Conservation (phyloP, 2,113 vertebrate species). For the Tenebrosternarchus preto region DNA sequence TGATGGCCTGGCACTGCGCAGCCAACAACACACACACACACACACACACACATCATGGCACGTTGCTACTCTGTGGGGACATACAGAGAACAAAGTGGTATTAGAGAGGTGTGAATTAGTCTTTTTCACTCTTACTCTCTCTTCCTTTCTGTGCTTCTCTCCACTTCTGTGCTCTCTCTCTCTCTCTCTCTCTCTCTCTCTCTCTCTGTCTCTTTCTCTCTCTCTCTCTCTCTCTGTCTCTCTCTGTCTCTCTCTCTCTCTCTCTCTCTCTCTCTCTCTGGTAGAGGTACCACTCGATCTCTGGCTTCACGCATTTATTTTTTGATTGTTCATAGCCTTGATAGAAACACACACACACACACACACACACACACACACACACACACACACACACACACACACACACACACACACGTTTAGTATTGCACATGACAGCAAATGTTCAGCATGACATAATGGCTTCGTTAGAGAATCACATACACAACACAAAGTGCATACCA, state of each 20-base stretch:
- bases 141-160: not conserved
- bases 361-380: conserved; percentile 5
- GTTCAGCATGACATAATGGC: conserved; percentile 46
- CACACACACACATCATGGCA: too few relatives aligned
- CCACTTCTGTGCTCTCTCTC: not conserved
- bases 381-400: not conserved
- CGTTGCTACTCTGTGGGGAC: too few relatives aligned
- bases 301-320: not conserved
- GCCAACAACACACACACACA: too few relatives aligned
- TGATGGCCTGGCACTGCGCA: too few relatives aligned
- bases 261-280: not conserved
- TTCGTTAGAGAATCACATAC: conserved; percentile 1
- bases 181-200: not conserved
- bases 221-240: conserved; percentile 19
- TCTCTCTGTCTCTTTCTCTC: not conserved
- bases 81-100: too few relatives aligned
- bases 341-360: not conserved
- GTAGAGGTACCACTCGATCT: too few relatives aligned
- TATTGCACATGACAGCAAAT: conserved; percentile 16
- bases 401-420: not conserved
- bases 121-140: too few relatives aligned
- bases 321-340: too few relatives aligned
- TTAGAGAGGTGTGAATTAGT: too few relatives aligned
- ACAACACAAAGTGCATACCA: not conserved
- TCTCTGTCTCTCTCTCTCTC: conserved; percentile 6